Base-by-base conservation (phyloP, 2,888 invertebrate genomes). In the Himalopsyche japonica region DNA sequence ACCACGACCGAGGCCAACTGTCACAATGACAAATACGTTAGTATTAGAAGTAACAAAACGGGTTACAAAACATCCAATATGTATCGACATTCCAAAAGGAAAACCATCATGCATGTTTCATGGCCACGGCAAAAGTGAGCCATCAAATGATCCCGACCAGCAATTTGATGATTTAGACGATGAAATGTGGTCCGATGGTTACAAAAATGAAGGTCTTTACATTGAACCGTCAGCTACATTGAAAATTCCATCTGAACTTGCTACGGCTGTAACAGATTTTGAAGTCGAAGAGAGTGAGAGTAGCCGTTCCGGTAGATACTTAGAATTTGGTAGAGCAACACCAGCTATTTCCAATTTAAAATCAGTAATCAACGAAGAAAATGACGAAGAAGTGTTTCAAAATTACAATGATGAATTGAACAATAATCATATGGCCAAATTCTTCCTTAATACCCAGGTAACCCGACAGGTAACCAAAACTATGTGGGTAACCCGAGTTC, bases 401-500 rank as follows among this genome's bases (percentile, higher is more conserved):
- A 18, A 30, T 30, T 82, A 82, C 6, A 84, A 85, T 10, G 32
- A 34, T 27, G 76, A 70, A 18, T 8, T 84, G 12, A 82, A 79
- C 27, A 43, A 43, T 43, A 64, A 43, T 20, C 12, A 43, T 2
- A 43, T 76, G n/a, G 24, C 10, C 0, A 18, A 82, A 82, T 24
- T 30, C 30, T 20, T 83, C 43, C 79, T 57, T 34, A 57, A 79
- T 6, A 83, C 78, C 70, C 79, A 64, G n/a, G 48, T 82, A 10
- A 85, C 82, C 5, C 84, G 84, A 77, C n/a, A 76, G 10, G 81
- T 86, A 2, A 85, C 86, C 6, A 82, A 80, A 34, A 86, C 86
- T 10, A 10, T 86, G 10, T 85, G 84, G 83, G 84, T 84, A 1
- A 86, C 86, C 3, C 85, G 79, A 49, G 85, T 86, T 18, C 85